Conservation (phyloP, 2,113 vertebrate genomes). For the Cheirogaleus medius region DNA sequence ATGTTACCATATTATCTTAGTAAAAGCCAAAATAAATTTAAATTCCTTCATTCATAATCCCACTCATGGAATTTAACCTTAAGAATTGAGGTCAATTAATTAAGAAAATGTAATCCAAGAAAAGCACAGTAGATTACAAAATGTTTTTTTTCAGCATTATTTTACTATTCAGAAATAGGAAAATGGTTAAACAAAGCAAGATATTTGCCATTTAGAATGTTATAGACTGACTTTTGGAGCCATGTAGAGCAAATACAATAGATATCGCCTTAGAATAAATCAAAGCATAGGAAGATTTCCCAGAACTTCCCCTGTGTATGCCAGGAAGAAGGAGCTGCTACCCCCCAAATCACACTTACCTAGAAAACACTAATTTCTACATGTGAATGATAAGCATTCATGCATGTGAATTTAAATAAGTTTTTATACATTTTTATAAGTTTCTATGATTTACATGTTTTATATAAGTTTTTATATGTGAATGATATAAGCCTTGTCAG, state of each 20-base stretch:
- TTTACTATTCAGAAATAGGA: not conserved
- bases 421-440: not conserved
- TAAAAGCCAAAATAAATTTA: not conserved
- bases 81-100: not conserved
- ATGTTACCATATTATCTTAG: not conserved
- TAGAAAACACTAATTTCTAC: not conserved
- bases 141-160: not conserved
- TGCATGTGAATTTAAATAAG: not conserved
- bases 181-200: not conserved
- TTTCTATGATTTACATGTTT: not conserved
- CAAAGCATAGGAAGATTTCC: not conserved
- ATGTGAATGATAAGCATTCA: not conserved
- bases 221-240: not conserved
- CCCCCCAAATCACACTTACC: not conserved
- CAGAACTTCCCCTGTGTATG: not conserved
- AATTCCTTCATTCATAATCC: not conserved
- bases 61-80: not conserved
- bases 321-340: not conserved
- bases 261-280: not conserved
- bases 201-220: not conserved
- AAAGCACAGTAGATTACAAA: not conserved
- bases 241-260: not conserved
- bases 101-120: not conserved
- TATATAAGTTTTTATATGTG: too few relatives aligned
- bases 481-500: not conserved